A percentile compares a stretch with the other conserved stretches of the same genome.
Conservation (phyloP, 2,888 invertebrate genomes). For the Lasioglossum marginatum region DNA sequence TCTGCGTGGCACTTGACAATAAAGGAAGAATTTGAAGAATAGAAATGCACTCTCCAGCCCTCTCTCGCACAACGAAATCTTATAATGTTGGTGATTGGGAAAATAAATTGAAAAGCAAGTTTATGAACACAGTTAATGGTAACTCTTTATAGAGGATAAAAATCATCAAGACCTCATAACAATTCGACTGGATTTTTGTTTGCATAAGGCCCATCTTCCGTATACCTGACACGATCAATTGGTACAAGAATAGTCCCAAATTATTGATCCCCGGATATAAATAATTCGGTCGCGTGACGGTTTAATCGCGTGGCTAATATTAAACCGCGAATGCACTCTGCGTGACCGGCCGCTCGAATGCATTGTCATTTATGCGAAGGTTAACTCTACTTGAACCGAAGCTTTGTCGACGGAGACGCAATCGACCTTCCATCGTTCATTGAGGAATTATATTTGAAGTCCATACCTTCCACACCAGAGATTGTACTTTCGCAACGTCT, state of each 20-base stretch:
- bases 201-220: neutral
- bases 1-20: neutral
- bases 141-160: neutral
- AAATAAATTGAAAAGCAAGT: no score
- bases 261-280: constrained; percentile 52
- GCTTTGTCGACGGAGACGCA: constrained; percentile 45
- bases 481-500: neutral
- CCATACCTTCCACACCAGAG: neutral
- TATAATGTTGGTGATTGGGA: no score
- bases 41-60: no score
- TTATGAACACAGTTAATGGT: no score
- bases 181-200: neutral
- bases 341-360: constrained; percentile 19
- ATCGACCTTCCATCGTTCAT: constrained; percentile 49
- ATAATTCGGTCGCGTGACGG: constrained; percentile 58
- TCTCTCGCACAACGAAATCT: no score
- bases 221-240: neutral
- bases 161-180: neutral
- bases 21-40: neutral
- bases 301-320: constrained; percentile 55
- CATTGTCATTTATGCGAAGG: constrained; percentile 47
- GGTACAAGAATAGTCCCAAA: constrained; percentile 21
- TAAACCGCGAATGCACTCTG: constrained; percentile 48
- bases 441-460: neutral
- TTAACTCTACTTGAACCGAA: constrained; percentile 56